phyloP scores from a whole-genome alignment of 1,140 invertebrate genomes.

The Papilio machaon region DNA sequence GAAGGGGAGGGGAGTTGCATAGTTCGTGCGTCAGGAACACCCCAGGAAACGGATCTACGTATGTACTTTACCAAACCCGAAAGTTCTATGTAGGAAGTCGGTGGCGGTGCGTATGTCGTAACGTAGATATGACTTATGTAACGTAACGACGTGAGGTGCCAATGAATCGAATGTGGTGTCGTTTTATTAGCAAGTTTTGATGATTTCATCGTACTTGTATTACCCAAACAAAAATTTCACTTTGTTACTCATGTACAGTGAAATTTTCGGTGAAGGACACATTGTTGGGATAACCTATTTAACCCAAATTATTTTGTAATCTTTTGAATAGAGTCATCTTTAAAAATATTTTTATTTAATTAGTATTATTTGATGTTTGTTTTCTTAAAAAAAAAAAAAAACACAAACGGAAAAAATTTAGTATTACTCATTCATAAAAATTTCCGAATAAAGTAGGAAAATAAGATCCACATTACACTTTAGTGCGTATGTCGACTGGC shows the following conservation, averaged over 20 bases:
- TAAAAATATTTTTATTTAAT: not conserved
- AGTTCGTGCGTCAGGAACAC: conserved; percentile 52
- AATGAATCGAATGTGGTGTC: not conserved
- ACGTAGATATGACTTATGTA: conserved; percentile 46
- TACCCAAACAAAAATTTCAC: not conserved
- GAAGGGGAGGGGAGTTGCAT: conserved; percentile 55
- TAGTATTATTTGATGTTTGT: not conserved
- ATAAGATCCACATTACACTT: conserved; percentile 59
- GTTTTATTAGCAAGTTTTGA: not conserved
- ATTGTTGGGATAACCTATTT: not conserved
- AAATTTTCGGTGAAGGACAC: not conserved
- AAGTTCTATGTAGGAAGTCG: conserved; percentile 71
- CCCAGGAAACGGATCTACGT: conserved; percentile 66
- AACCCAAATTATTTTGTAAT: too few relatives aligned
- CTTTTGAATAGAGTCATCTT: too few relatives aligned
- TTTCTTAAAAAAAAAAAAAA: not conserved
- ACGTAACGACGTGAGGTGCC: not conserved
- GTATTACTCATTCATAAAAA: conserved; percentile 32
- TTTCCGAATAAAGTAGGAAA: conserved; percentile 29
- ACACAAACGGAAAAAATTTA: not conserved
- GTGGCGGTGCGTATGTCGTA: conserved; percentile 46
- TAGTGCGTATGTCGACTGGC: conserved; percentile 47
- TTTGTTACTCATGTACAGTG: not conserved
- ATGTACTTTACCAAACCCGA: conserved; percentile 64
- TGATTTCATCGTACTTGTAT: conserved; percentile 6